phyloP scores from a whole-genome alignment of 2,888 invertebrate species.

The Danaus chrysippus region DNA sequence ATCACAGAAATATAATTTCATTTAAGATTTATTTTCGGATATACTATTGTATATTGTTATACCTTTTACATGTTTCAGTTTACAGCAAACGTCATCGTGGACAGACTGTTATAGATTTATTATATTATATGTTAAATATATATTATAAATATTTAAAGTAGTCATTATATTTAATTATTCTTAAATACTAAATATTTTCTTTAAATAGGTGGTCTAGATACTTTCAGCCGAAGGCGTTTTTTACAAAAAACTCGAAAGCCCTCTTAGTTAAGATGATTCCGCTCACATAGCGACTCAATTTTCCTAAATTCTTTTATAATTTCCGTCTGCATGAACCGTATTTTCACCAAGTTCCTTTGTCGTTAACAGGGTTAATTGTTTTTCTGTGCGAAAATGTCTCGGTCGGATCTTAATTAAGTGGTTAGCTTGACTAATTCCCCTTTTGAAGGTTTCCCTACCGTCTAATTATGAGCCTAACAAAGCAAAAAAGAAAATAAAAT shows the following conservation, averaged over 20 bases:
- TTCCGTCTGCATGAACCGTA: conserved; percentile 35
- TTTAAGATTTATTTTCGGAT: too few species aligned
- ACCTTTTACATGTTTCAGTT: too few species aligned
- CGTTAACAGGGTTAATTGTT: conserved; percentile 63
- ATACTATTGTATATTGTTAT: too few species aligned
- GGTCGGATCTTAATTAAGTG: conserved; percentile 57
- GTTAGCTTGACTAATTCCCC: conserved; percentile 46
- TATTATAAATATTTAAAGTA: neutral
- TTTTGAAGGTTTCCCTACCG: conserved; percentile 29
- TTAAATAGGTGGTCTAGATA: neutral
- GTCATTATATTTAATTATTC: too few species aligned
- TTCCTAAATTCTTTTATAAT: conserved; percentile 24
- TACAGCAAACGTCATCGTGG: neutral
- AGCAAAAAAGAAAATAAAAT: conserved; percentile 25
- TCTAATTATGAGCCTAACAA: conserved; percentile 26
- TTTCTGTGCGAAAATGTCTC: conserved; percentile 52
- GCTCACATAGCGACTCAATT: conserved; percentile 17
- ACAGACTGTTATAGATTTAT: neutral
- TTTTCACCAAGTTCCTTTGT: conserved; percentile 49
- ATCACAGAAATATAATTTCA: too few species aligned
- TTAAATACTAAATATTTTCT: too few species aligned
- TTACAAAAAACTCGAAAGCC: neutral
- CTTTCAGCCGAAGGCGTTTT: neutral
- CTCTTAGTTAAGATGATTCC: conserved; percentile 13
- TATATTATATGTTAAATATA: neutral